phyloP scores from a whole-genome alignment of 2,797 vertebrate genomes.

The Octomys mimax region DNA sequence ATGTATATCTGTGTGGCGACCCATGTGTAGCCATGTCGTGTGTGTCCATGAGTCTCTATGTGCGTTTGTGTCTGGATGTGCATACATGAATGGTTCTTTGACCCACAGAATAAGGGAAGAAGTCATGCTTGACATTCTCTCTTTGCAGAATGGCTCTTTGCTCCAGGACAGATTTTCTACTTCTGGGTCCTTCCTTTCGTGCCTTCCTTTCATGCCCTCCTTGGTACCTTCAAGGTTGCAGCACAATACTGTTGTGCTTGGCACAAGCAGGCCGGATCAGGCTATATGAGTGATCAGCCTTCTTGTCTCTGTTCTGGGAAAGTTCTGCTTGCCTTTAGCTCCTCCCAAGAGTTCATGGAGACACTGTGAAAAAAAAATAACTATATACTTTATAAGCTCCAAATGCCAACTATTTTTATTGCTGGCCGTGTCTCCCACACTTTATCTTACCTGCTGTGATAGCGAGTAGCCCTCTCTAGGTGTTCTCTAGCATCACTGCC shows the following conservation, averaged over 20 bases:
- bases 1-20: not conserved
- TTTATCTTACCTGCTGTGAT: not conserved
- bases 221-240: not conserved
- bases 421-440: not conserved
- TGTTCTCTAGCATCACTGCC: too few species aligned
- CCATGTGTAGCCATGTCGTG: too few species aligned
- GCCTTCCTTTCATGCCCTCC: not conserved
- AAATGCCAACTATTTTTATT: not conserved
- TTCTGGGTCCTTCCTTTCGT: not conserved
- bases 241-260: not conserved
- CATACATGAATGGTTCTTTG: not conserved
- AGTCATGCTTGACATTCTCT: not conserved
- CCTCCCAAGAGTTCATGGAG: not conserved
- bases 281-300: not conserved
- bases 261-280: not conserved
- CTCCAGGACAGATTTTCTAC: not conserved
- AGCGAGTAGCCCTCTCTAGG: not conserved
- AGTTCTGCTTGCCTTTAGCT: not conserved
- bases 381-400: not conserved
- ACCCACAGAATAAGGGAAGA: not conserved
- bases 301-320: not conserved
- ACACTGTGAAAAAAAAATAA: not conserved
- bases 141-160: not conserved
- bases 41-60: not conserved
- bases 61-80: not conserved